Conservation (phyloP, 1,140 invertebrate genomes). For the Ditylenchus dipsaci region DNA sequence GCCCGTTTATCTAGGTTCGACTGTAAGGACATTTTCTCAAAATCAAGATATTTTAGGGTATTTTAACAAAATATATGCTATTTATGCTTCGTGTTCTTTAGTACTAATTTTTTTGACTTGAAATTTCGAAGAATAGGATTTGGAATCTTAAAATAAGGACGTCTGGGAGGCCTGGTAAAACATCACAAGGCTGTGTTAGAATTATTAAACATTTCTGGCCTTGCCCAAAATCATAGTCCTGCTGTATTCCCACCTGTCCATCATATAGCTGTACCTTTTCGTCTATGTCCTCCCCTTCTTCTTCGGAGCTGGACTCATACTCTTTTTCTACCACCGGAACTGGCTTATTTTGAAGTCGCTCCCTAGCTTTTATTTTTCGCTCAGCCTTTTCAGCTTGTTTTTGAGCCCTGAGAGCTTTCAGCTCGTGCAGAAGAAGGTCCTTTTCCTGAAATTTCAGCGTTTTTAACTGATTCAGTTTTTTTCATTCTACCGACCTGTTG, state of each 20-base stretch:
- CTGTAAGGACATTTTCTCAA: too few species aligned
- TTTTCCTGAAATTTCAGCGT: conserved; percentile 1
- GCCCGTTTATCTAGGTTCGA: too few species aligned
- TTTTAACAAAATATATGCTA: too few species aligned
- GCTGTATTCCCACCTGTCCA: background rate
- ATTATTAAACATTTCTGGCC: background rate
- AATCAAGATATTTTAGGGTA: too few species aligned
- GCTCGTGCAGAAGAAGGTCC: background rate
- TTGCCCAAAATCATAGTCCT: conserved; percentile 10
- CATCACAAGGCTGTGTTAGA: background rate
- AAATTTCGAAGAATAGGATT: too few species aligned
- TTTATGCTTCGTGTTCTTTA: too few species aligned
- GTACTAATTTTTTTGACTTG: too few species aligned
- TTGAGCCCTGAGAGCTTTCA: conserved; percentile 6
- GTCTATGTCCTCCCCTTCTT: conserved; percentile 5
- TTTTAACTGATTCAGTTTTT: background rate
- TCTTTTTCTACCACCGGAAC: background rate
- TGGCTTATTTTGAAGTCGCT: conserved; percentile 4
- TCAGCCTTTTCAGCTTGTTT: background rate
- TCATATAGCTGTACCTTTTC: conserved; percentile 12
- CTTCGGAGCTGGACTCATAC: background rate
- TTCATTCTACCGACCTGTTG: background rate
- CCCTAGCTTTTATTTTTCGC: background rate
- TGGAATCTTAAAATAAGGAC: too few species aligned
- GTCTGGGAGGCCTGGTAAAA: too few species aligned